phyloP scores from a whole-genome alignment of 2,797 vertebrate species.

The Tenualosa thibaudeaui region DNA sequence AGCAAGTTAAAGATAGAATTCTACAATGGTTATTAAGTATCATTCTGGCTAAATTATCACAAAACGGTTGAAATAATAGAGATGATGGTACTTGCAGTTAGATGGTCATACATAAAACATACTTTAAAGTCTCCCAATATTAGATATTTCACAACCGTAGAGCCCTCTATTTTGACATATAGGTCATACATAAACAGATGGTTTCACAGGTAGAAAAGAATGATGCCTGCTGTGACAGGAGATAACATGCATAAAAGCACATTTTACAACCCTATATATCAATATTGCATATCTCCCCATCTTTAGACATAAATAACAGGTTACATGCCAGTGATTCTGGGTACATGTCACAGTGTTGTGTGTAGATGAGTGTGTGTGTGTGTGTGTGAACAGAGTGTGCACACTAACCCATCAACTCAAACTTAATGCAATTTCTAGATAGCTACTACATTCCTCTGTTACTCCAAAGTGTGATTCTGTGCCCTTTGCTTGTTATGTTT shows the following conservation, averaged over 20 bases:
- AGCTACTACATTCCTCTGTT: neutral
- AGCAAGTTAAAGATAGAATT: neutral
- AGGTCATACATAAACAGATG: neutral
- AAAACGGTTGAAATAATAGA: neutral
- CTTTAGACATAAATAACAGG: conserved; percentile 12
- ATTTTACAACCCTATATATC: conserved; percentile 17
- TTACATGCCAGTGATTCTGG: conserved; percentile 3
- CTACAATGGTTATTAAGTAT: neutral
- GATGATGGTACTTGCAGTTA: neutral
- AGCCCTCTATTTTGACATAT: neutral
- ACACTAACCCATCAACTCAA: neutral
- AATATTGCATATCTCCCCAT: conserved; percentile 8
- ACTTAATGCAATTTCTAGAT: neutral
- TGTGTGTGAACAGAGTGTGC: neutral
- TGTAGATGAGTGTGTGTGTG: neutral
- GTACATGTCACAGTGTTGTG: neutral
- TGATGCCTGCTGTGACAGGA: neutral
- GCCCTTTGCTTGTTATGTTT: neutral
- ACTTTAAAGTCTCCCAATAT: neutral
- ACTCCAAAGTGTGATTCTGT: neutral
- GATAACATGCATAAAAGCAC: neutral
- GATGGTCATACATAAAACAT: neutral
- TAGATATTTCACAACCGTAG: neutral
- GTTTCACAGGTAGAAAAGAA: neutral
- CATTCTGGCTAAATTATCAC: neutral